These are phyloP conservation scores for Smutsia gigantea DNA, from an alignment of 2,797 vertebrate genomes.

Conservation along the genomic window DNA sequence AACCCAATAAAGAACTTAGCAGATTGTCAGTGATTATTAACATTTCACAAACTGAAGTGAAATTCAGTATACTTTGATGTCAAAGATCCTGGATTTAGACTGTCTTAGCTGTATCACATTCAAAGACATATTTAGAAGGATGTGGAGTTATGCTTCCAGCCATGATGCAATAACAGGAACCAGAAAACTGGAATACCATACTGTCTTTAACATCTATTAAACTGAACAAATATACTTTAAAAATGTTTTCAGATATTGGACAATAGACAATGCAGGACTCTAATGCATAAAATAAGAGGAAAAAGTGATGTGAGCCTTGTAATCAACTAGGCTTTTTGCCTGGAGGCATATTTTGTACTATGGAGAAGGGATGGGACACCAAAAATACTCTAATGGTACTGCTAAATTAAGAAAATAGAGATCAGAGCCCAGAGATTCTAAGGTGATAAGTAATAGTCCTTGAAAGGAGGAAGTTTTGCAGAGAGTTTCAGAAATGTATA, in stretches of 20 bases:
- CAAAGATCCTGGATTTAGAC: background rate
- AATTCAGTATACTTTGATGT: background rate
- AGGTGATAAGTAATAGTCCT: background rate
- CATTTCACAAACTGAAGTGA: constrained; percentile 32
- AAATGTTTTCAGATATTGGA: background rate
- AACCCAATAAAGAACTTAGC: background rate
- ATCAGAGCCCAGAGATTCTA: background rate
- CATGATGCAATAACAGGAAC: background rate
- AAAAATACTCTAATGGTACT: background rate
- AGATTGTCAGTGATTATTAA: background rate
- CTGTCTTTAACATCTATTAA: constrained; percentile 7
- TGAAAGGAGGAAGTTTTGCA: background rate
- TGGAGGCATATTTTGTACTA: background rate
- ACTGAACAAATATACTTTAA: background rate
- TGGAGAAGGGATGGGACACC: background rate
- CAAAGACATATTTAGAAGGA: background rate
- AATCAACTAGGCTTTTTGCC: background rate
- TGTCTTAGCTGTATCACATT: background rate
- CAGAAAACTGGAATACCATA: background rate
- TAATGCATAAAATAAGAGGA: background rate
- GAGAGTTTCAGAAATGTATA: constrained; percentile 1
- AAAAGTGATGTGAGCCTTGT: background rate
- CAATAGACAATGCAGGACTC: background rate
- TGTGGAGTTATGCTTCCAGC: background rate
- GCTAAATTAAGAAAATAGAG: background rate